Percentiles rank a stretch among this genome's conserved stretches.
Evolutionary conservation across 1,140 invertebrate genomes (phyloP).

Genomic region (Arion vulgaris): DNA sequence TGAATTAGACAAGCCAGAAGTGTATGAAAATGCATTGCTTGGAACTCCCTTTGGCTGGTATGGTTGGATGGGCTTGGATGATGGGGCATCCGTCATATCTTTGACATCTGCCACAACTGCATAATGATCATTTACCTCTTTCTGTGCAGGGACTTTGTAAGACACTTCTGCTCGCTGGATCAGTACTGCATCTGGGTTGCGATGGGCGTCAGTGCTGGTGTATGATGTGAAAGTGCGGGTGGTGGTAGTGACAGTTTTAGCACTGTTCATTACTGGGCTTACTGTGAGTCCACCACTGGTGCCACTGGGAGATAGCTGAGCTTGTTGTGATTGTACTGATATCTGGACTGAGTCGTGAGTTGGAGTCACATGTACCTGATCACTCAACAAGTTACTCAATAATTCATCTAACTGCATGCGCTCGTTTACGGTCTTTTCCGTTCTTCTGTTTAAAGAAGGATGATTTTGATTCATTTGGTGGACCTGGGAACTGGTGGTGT

Average conservation of each 20-base stretch:
- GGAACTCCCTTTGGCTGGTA: slow-evolving; percentile 54
- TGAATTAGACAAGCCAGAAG: slow-evolving; percentile 1
- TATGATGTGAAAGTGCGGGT: slow-evolving; percentile 60
- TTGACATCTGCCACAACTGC: slow-evolving; percentile 54
- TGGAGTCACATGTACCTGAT: slow-evolving; percentile 55
- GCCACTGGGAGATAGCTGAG: slow-evolving; percentile 28
- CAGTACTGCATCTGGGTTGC: slow-evolving; percentile 53
- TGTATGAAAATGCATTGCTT: slow-evolving; percentile 47
- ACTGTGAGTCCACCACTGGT: slow-evolving; percentile 36
- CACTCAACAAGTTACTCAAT: slow-evolving; percentile 67
- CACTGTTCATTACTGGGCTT: slow-evolving; percentile 17
- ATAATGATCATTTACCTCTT: slow-evolving; percentile 56
- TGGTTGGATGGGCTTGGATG: slow-evolving; percentile 45
- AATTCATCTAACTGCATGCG: slow-evolving; percentile 69
- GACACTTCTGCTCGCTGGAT: slow-evolving; percentile 63
- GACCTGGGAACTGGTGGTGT: slow-evolving; percentile 28
- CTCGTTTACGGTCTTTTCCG: slow-evolving; percentile 57
- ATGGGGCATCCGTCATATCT: slow-evolving; percentile 42
- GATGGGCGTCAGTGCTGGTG: slow-evolving; percentile 35
- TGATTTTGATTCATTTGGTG: slow-evolving; percentile 40
- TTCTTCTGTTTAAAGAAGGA: slow-evolving; percentile 36
- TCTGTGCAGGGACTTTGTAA: slow-evolving; percentile 58
- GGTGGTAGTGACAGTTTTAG: slow-evolving; percentile 53
- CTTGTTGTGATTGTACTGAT: slow-evolving; percentile 34
- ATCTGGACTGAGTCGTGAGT: neutral